Base-by-base conservation (phyloP, 2,113 vertebrate genomes). In the Vidua chalybeata region DNA sequence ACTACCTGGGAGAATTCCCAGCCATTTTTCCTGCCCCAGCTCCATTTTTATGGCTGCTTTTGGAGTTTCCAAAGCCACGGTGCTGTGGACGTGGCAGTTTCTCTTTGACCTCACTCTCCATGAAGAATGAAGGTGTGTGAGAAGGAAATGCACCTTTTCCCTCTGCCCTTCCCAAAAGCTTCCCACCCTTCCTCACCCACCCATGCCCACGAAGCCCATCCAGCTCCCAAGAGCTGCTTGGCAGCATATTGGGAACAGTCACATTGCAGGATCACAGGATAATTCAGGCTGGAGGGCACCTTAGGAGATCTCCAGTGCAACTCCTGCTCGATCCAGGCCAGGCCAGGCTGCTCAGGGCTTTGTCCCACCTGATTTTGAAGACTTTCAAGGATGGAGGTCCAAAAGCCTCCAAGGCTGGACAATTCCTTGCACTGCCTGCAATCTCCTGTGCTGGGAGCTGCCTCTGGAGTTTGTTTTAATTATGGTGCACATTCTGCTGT, bases 381-480 rank as follows among this genome's bases (percentile, higher is more conserved):
- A 46, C 1, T 43, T 78, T 15, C 12, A 27, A 13, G 82, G 39
- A 4, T 9, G 16, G 56, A 79, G 30, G 30, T 68, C 45, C 23
- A 54, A 64, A 39, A 31, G 9, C 35, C 30, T 83, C 49, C 27
- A 35, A 45, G 51, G 16, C 28, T 10, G 37, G 30, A 28, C n/a
- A 80, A 30, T 37, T 41, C 17, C 2, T 19, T 33, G 12, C 41
- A 33, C 19, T 6, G 4, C 31, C 71, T 76, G 24, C 24, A 9
- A 7, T 9, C 26, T 37, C 43, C 51, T 48, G 2, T 2, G 1
- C 41, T 37, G 35, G 1, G 48, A 49, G 15, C 9, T 26, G 6
- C 9, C 43, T 30, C 61, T 35, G 15, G 9, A 17, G 15, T 18
- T 81, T 24, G 27, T 33, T 92, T 49, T 33, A 39, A 27, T 13